Evolutionary conservation across 92 coral and sea anemone species (phyloP).

Genomic region (Virgularia gustaviana): DNA sequence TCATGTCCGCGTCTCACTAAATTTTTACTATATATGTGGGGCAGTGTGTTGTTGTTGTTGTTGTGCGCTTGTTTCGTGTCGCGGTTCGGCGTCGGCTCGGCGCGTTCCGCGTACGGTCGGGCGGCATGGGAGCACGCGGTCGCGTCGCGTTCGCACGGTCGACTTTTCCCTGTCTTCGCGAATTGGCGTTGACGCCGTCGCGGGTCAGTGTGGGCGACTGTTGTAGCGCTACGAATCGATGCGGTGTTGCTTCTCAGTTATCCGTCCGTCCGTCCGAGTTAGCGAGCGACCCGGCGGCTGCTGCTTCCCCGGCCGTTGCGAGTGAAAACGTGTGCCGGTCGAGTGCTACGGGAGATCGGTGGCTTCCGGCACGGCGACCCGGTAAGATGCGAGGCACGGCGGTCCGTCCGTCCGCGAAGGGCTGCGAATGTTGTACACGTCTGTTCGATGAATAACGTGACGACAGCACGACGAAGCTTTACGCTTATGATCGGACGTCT

Average conservation of each 20-base stretch:
- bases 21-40: slow-evolving; percentile 10
- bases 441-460: no score
- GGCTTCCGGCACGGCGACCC: slow-evolving; percentile 17
- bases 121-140: slow-evolving; percentile 9
- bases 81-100: slow-evolving; percentile 17
- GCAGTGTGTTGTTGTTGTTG: slow-evolving; percentile 13
- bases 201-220: slow-evolving; percentile 16
- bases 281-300: slow-evolving; percentile 17
- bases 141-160: slow-evolving; percentile 13
- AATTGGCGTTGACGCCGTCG: slow-evolving; percentile 15
- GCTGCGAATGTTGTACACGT: no score
- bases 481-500: no score
- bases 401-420: slow-evolving; percentile 16
- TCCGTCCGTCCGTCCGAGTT: slow-evolving; percentile 15
- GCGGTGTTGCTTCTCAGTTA: slow-evolving; percentile 13
- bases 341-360: slow-evolving; percentile 15
- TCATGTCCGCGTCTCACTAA: slow-evolving; percentile 13
- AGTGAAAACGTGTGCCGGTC: slow-evolving; percentile 14
- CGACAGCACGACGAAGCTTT: no score
- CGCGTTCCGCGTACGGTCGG: slow-evolving; percentile 13
- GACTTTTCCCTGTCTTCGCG: slow-evolving; percentile 14
- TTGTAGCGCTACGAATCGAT: slow-evolving; percentile 13
- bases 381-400: slow-evolving; percentile 15
- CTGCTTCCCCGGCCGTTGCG: slow-evolving; percentile 16
- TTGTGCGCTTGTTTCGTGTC: slow-evolving; percentile 13